Percentiles rank a stretch among this genome's conserved stretches.
phyloP scores from a whole-genome alignment of 2,888 invertebrate species.

The Sinodicranocentrus sp. region DNA sequence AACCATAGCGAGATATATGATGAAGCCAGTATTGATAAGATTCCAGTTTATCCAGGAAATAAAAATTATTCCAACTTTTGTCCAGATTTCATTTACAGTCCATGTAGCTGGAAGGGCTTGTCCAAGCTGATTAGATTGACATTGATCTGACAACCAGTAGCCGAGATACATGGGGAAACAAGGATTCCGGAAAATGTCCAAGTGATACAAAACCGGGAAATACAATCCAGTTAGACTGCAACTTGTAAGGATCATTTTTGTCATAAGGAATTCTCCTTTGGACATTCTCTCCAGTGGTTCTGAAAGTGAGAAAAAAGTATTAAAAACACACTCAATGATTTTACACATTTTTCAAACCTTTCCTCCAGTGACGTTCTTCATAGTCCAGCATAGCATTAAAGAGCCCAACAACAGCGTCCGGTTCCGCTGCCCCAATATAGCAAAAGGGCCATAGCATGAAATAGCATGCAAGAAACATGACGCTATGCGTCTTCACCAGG shows the following conservation, averaged over 20 bases:
- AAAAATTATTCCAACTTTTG: neutral
- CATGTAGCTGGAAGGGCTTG: neutral
- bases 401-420: neutral
- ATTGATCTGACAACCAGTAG: constrained; percentile 9
- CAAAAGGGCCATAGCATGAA: neutral
- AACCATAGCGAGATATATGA: neutral
- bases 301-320: too few species aligned
- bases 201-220: neutral
- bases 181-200: constrained; percentile 39
- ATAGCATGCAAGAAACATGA: neutral
- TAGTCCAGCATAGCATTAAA: constrained; percentile 17
- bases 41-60: constrained; percentile 6
- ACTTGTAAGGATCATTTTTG: neutral
- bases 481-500: neutral
- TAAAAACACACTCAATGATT: too few species aligned
- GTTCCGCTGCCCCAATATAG: neutral
- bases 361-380: neutral
- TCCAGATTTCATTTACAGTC: neutral
- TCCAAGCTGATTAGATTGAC: neutral
- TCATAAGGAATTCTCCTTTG: neutral
- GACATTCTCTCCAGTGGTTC: too few species aligned
- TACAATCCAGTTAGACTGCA: neutral
- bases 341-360: neutral
- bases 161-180: constrained; percentile 37
- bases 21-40: neutral